A percentile compares a stretch with the other conserved stretches of the same genome.
These are phyloP conservation scores for Slavum lentiscoides DNA, from an alignment of 2,888 invertebrate species.

Conservation along the genomic window DNA sequence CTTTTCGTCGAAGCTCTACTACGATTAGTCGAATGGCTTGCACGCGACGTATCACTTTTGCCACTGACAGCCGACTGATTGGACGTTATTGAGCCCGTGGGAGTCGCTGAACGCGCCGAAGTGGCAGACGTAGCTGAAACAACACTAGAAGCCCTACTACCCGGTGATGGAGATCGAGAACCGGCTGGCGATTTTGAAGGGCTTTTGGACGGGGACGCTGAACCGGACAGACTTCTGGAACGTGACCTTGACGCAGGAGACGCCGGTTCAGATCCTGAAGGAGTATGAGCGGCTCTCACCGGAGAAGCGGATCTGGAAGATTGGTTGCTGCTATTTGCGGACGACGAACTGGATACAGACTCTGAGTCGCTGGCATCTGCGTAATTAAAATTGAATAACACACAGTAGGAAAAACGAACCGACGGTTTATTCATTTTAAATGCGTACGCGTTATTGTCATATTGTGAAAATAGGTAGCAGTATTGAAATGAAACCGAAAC, in stretches of 20 bases:
- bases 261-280: constrained; percentile 55
- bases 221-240: constrained; percentile 57
- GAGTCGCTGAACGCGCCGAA: constrained; percentile 54
- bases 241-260: constrained; percentile 57
- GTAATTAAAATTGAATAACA: neutral
- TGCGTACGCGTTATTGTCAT: neutral
- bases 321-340: constrained; percentile 52
- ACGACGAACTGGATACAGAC: constrained; percentile 54
- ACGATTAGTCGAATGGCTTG: constrained; percentile 45
- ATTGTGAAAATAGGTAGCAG: neutral
- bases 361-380: constrained; percentile 47
- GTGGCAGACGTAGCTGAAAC: constrained; percentile 57
- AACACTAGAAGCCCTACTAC: constrained; percentile 62
- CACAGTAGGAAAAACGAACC: neutral
- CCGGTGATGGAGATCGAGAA: constrained; percentile 61
- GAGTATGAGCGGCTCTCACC: constrained; percentile 51
- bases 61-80: constrained; percentile 36
- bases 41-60: constrained; percentile 50
- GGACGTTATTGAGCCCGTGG: constrained; percentile 46
- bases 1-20: constrained; percentile 52
- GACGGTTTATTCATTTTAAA: neutral
- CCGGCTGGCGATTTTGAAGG: constrained; percentile 48
- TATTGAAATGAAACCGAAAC: neutral
- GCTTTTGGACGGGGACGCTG: constrained; percentile 52
- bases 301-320: constrained; percentile 54